Conservation (phyloP, 2,797 vertebrate species). For the Spinibarbus caldwelli region DNA sequence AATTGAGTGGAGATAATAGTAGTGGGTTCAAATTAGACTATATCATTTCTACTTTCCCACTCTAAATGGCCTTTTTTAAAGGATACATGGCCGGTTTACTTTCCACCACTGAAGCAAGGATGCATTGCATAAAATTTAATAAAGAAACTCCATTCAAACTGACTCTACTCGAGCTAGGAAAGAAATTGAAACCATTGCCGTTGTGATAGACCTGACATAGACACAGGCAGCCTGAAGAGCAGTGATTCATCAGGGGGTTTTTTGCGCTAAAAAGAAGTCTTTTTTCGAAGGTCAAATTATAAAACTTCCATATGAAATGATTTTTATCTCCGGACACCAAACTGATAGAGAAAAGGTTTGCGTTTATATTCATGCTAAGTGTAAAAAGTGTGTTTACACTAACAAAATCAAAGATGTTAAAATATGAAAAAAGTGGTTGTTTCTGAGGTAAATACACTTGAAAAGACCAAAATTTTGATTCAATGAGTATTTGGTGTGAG, state of each 20-base stretch:
- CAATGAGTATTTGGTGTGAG: background rate
- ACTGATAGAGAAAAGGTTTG: slow-evolving; percentile 17
- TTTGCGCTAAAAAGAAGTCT: too few species aligned
- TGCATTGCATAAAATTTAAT: slow-evolving; percentile 60
- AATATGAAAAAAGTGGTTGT: background rate
- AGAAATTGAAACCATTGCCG: slow-evolving; percentile 25
- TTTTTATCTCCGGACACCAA: background rate
- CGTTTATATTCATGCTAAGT: background rate
- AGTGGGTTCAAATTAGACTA: slow-evolving; percentile 13
- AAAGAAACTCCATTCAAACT: slow-evolving; percentile 44
- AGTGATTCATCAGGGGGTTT: slow-evolving; percentile 24
- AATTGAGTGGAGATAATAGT: slow-evolving; percentile 17
- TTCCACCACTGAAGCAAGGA: slow-evolving; percentile 23
- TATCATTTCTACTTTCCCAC: slow-evolving; percentile 22
- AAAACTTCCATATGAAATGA: background rate
- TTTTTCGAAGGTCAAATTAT: slow-evolving; percentile 39
- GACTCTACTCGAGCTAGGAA: slow-evolving; percentile 20
- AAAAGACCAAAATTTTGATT: background rate
- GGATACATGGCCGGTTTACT: slow-evolving; percentile 34
- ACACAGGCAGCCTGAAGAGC: too few species aligned
- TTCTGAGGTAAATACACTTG: background rate
- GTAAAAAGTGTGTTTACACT: slow-evolving; percentile 4
- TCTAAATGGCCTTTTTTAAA: slow-evolving; percentile 34
- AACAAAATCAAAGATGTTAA: background rate
- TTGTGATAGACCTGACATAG: slow-evolving; percentile 37